A percentile compares a stretch with the other conserved stretches of the same genome.
phyloP scores from a whole-genome alignment of 2,888 invertebrate genomes.

The Caenorhabditis sp. region DNA sequence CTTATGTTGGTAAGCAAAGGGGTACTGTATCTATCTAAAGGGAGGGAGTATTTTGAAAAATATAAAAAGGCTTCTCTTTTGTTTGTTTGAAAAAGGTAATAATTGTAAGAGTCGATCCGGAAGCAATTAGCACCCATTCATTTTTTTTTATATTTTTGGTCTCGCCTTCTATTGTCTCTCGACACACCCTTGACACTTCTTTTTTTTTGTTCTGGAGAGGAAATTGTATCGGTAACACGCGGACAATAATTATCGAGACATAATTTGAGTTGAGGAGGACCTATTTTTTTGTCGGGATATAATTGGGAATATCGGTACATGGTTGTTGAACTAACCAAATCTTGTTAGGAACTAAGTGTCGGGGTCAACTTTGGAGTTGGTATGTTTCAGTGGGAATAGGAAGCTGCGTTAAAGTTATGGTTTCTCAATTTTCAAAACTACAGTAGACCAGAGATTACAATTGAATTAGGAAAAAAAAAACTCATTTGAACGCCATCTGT shows the following conservation, averaged over 20 bases:
- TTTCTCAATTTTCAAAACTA: no score
- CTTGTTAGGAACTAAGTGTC: no score
- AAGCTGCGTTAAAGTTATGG: no score
- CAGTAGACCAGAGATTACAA: no score
- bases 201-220: background rate
- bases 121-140: background rate
- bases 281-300: background rate
- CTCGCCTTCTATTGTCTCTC: background rate
- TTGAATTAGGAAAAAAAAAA: no score
- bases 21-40: no score
- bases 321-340: no score
- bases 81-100: no score
- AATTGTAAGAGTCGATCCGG: background rate
- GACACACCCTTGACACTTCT: background rate
- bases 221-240: background rate
- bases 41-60: background rate
- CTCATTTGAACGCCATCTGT: no score
- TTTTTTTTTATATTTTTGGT: background rate
- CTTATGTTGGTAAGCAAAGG: constrained; percentile 37
- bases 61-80: background rate
- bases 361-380: no score
- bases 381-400: no score
- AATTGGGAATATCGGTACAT: background rate
- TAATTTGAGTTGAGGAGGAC: background rate
- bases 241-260: background rate